Evolutionary conservation across 2,888 invertebrate genomes (phyloP), one percentile per base, ranked within the genome.

Genomic region (Rhamphomyia laevipes): DNA sequence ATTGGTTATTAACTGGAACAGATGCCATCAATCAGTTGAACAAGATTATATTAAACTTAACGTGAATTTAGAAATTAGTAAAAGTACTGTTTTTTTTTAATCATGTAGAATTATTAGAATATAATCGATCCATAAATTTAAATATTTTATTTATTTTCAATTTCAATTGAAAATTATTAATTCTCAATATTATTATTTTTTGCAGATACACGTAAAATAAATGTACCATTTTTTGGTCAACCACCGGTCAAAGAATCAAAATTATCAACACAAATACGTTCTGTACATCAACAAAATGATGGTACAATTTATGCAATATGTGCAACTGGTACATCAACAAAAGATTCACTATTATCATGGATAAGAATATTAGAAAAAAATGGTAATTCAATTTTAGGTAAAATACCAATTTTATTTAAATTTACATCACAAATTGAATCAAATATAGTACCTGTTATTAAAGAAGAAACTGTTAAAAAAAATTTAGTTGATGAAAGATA

Each of bases 261-360:
- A 51, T 54, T 73, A 44, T 43, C 67, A 9, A 70, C 73, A 13
- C 66, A 75, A 3, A 68, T 74, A 51, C 80, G 81, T 11, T 81
- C 84, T 23, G 81, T 92, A 2, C 95, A 97, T 65, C 90, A 94
- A 65, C 94, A 96, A 70, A 84, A 87, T 48, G 94, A 96, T 70
- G 93, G 92, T 5, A 86, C 85, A 1, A 84, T 95, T 59, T 78
- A 90, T 56, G 85, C 84, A 10, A 75, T 92, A 46, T 92, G 92
- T 72, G 90, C 91, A 23, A 94, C 95, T 50, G 95, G 95, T 46
- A 85, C 88, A 11, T 88, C 89, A 15, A 84, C 86, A 50, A 82
- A 89, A 69, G 93, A 94, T 70, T 94, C 95, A 0, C 70, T 96
- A 9, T 69, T 94, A n/a, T 90, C 92, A 0, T 96, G 88, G 93